phyloP scores from a whole-genome alignment of 2,888 invertebrate species.

The Cybosia mesomella region DNA sequence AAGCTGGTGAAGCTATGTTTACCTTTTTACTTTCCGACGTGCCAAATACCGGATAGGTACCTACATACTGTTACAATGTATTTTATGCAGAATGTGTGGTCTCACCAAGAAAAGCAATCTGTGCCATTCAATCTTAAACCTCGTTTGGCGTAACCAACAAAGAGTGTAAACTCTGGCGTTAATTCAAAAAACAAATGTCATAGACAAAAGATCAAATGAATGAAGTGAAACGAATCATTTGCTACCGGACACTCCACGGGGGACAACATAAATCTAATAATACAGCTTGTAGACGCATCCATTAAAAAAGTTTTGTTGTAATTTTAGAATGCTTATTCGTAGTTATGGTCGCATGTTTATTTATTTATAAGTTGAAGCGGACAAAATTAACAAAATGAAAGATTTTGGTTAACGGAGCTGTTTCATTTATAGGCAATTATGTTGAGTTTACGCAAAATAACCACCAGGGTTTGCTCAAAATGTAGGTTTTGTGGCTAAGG shows the following conservation, averaged over 20 bases:
- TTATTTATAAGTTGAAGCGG: neutral
- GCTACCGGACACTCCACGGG: constrained; percentile 41
- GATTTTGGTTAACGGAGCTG: neutral
- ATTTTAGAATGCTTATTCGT: constrained; percentile 19
- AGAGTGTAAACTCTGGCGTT: neutral
- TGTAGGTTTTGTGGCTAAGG: neutral
- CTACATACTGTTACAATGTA: neutral
- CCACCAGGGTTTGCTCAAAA: neutral
- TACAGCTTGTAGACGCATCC: constrained; percentile 8
- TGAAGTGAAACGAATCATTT: constrained; percentile 32
- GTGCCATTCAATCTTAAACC: neutral
- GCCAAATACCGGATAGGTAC: no score
- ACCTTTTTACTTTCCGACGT: no score
- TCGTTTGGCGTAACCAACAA: neutral
- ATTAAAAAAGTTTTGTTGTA: constrained; percentile 12
- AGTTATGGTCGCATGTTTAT: constrained; percentile 5
- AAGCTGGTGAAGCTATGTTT: no score
- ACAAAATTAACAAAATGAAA: constrained; percentile 1
- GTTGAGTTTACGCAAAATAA: neutral
- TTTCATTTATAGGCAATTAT: neutral
- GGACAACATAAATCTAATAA: constrained; percentile 10
- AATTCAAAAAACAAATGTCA: constrained; percentile 6
- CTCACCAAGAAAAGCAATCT: neutral
- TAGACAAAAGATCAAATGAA: constrained; percentile 9
- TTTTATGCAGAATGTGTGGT: neutral